phyloP scores from a whole-genome alignment of 1,140 invertebrate genomes.

The Dysdera silvatica region DNA sequence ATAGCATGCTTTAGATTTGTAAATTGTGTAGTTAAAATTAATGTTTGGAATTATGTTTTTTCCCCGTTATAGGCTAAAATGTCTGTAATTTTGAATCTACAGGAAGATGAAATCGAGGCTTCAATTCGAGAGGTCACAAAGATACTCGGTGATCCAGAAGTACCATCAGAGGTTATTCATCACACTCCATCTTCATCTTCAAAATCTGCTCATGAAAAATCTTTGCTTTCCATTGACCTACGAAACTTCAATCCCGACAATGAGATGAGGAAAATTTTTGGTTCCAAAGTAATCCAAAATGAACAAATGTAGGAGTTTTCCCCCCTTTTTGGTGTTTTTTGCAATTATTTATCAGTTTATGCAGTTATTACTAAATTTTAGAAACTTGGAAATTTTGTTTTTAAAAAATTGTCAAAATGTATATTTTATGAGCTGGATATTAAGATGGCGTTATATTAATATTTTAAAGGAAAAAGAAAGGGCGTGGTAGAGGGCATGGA shows the following conservation, averaged over 20 bases:
- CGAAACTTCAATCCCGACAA: constrained; percentile 73
- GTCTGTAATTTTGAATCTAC: too few species aligned
- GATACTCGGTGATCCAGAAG: constrained; percentile 53
- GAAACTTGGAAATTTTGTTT: not conserved
- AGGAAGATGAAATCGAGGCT: constrained; percentile 64
- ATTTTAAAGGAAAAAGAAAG: constrained; percentile 48
- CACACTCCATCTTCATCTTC: constrained; percentile 4
- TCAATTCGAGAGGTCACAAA: constrained; percentile 63
- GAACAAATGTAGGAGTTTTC: constrained; percentile 50
- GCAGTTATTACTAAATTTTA: too few species aligned
- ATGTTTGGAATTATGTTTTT: not conserved
- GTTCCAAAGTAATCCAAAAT: constrained; percentile 63
- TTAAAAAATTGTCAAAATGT: not conserved
- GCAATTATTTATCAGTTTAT: too few species aligned
- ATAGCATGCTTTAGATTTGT: too few species aligned
- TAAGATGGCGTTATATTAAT: not conserved
- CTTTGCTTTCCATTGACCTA: constrained; percentile 55
- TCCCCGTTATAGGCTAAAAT: constrained; percentile 1
- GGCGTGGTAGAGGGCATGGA: constrained; percentile 50
- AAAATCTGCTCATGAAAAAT: constrained; percentile 38
- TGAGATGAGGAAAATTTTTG: constrained; percentile 77
- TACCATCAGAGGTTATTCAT: not conserved
- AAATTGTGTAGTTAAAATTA: too few species aligned
- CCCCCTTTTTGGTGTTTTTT: too few species aligned
- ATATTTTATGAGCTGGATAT: not conserved